These are phyloP conservation scores for Agriopis aurantiaria DNA, from an alignment of 2,888 invertebrate species.

Conservation along the genomic window DNA sequence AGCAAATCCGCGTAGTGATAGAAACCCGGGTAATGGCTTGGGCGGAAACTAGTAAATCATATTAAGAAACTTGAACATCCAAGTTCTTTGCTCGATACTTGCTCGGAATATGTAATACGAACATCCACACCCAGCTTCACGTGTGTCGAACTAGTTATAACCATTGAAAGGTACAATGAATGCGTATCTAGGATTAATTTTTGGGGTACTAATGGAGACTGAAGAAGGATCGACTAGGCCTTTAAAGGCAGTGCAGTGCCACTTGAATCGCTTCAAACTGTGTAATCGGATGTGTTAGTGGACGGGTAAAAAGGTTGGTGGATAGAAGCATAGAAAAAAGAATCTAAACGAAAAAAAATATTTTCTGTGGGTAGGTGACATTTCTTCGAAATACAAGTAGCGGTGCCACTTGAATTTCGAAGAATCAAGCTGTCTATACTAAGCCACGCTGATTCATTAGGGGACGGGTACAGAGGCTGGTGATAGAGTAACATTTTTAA, in stretches of 20 bases:
- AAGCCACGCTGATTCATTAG: no score
- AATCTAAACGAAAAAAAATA: no score
- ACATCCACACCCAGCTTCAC: constrained; percentile 20
- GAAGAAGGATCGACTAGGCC: background rate
- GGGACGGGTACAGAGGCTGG: no score
- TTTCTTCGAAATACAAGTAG: no score
- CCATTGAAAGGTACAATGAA: constrained; percentile 8
- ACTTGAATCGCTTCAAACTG: background rate
- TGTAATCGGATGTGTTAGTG: no score
- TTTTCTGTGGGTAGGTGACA: no score
- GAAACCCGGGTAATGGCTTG: constrained; percentile 8
- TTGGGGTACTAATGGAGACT: constrained; percentile 1
- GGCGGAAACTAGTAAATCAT: constrained; percentile 30
- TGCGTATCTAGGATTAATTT: constrained; percentile 3
- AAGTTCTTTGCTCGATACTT: constrained; percentile 24
- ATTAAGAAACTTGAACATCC: constrained; percentile 31
- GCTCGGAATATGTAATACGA: constrained; percentile 25
- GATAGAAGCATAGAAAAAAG: no score
- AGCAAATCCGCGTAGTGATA: constrained; percentile 5
- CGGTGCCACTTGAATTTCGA: no score
- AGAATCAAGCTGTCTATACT: no score
- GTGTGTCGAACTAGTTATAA: constrained; percentile 15
- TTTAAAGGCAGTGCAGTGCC: background rate
- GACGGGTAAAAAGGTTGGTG: no score
- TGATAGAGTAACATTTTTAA: no score